These are phyloP conservation scores for Bothrops jararaca DNA, from an alignment of 2,113 vertebrate genomes.

Conservation along the genomic window DNA sequence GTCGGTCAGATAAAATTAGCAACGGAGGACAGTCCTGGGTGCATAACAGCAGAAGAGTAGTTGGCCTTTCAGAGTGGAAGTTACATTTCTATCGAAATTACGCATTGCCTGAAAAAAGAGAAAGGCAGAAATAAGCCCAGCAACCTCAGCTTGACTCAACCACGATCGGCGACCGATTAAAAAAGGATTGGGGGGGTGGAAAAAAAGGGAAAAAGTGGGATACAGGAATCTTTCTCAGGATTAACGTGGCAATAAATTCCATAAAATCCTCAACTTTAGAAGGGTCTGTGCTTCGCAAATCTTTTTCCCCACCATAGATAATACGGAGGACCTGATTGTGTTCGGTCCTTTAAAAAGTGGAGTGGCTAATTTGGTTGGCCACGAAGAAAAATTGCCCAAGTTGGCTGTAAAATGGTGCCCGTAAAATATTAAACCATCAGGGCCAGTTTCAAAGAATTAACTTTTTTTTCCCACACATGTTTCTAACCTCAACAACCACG, in stretches of 20 bases:
- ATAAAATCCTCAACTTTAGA: conserved; percentile 28
- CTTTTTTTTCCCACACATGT: rapidly evolving
- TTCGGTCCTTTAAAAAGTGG: neutral
- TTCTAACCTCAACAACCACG: rapidly evolving
- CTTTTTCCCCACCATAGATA: neutral
- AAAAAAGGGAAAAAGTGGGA: no score
- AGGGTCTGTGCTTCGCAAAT: conserved; percentile 51
- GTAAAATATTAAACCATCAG: neutral
- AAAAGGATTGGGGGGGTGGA: neutral
- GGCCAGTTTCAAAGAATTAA: neutral
- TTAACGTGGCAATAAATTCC: conserved; percentile 49
- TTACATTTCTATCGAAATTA: neutral
- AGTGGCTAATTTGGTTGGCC: neutral
- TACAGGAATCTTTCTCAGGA: conserved; percentile 61
- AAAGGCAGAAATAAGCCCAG: neutral
- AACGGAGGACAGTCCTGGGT: neutral
- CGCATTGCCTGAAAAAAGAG: neutral
- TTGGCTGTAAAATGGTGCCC: neutral
- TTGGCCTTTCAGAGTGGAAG: conserved; percentile 5
- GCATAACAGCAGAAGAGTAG: rapidly evolving
- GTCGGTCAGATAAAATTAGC: neutral
- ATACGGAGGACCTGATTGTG: conserved; percentile 2
- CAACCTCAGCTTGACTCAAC: conserved; percentile 26
- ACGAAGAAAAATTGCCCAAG: neutral
- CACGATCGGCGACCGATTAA: conserved; percentile 36